Evolutionary conservation across 2,113 vertebrate genomes (phyloP).

Genomic region (Rhombomys opimus): DNA sequence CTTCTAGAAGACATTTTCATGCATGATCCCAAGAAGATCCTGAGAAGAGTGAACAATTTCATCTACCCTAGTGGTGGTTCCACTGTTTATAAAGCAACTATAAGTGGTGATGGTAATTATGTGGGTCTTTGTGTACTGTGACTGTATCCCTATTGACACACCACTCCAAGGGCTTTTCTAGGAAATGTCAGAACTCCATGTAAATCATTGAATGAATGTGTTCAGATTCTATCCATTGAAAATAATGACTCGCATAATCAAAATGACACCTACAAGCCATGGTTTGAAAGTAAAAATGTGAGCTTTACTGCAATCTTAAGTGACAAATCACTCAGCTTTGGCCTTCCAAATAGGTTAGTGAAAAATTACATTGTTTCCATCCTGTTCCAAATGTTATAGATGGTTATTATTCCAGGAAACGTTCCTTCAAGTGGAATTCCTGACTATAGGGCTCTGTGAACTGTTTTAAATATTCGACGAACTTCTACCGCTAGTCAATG

Average conservation of each 20-base stretch:
- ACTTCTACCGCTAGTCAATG: slow-evolving; percentile 23
- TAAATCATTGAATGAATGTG: not conserved
- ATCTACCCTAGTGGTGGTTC: not conserved
- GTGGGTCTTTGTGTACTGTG: not conserved
- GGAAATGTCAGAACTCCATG: not conserved
- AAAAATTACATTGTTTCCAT: not conserved
- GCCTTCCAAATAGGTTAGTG: not conserved
- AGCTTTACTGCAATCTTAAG: not conserved
- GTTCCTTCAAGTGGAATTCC: slow-evolving; percentile 2
- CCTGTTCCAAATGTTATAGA: not conserved
- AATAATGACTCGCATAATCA: not conserved
- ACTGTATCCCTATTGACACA: not conserved
- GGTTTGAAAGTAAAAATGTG: not conserved
- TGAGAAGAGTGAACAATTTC: not conserved
- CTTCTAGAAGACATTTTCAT: not conserved
- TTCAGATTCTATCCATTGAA: not conserved
- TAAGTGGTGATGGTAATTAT: not conserved
- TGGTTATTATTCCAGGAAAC: slow-evolving; percentile 20
- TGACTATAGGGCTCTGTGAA: slow-evolving; percentile 39
- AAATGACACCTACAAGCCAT: not conserved
- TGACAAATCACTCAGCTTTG: not conserved
- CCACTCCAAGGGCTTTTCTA: not conserved
- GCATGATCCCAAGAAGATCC: not conserved
- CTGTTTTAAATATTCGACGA: slow-evolving; percentile 73
- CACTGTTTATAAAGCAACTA: not conserved